Percentiles rank a stretch among this genome's conserved stretches.
phyloP scores from a whole-genome alignment of 2,113 vertebrate species.

The Noctilio leporinus region DNA sequence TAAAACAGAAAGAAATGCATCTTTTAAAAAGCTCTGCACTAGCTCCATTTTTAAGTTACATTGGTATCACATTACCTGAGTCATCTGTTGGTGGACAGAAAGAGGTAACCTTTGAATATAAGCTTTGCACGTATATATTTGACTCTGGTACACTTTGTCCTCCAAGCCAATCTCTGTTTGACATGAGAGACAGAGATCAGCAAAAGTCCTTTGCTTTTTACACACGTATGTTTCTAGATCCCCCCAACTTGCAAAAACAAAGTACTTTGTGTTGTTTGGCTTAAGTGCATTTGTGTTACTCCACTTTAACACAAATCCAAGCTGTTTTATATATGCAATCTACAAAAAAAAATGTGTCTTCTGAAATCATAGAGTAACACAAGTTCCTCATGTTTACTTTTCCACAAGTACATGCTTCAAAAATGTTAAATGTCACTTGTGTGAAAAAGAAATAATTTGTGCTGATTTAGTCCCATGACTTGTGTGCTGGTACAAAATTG shows the following conservation, averaged over 20 bases:
- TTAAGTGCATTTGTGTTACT: constrained; percentile 79
- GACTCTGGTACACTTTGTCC: constrained; percentile 47
- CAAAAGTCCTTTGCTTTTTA: constrained; percentile 82
- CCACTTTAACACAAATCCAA: constrained; percentile 78
- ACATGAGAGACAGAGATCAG: constrained; percentile 63
- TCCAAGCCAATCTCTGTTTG: constrained; percentile 76
- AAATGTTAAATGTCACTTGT: constrained; percentile 69
- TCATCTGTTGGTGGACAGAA: constrained; percentile 40
- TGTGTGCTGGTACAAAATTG: constrained; percentile 69
- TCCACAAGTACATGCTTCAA: constrained; percentile 78
- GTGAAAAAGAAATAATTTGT: constrained; percentile 83
- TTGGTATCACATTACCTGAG: constrained; percentile 7
- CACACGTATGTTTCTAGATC: not conserved
- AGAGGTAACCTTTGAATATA: constrained; percentile 57
- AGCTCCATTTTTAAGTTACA: not conserved
- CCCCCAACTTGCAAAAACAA: constrained; percentile 74
- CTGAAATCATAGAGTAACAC: constrained; percentile 64
- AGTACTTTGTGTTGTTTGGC: constrained; percentile 74
- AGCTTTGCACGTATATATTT: constrained; percentile 60
- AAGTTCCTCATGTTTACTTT: constrained; percentile 76
- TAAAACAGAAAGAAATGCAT: constrained; percentile 65
- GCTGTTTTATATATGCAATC: constrained; percentile 75
- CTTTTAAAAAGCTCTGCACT: constrained; percentile 32
- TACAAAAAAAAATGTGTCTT: constrained; percentile 72
- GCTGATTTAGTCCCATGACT: constrained; percentile 70